Conservation (phyloP, 2,797 vertebrate species). For the Channa striata region DNA sequence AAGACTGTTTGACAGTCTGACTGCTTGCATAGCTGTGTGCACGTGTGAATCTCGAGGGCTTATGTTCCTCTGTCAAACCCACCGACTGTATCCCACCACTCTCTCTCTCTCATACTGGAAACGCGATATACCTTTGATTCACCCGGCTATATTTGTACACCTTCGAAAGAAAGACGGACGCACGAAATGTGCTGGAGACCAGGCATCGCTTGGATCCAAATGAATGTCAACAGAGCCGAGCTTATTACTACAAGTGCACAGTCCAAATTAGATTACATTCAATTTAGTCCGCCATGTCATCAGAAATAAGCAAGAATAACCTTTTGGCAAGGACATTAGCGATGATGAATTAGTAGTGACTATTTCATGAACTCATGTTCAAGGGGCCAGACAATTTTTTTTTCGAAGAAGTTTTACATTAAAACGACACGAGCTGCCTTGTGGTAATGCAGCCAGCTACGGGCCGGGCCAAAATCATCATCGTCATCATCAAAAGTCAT, state of each 20-base stretch:
- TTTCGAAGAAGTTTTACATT: slow-evolving; percentile 55
- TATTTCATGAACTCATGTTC: slow-evolving; percentile 56
- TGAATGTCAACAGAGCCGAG: slow-evolving; percentile 25
- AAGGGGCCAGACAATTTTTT: slow-evolving; percentile 42
- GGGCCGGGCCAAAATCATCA: slow-evolving; percentile 56
- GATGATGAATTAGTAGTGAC: slow-evolving; percentile 63
- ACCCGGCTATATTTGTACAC: slow-evolving; percentile 59
- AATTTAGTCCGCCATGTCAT: slow-evolving; percentile 45
- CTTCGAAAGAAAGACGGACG: slow-evolving; percentile 60
- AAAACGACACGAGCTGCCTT: slow-evolving; percentile 66
- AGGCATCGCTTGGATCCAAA: slow-evolving; percentile 35
- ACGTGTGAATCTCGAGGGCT: slow-evolving; percentile 52
- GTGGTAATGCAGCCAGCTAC: slow-evolving; percentile 54
- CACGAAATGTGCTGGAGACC: slow-evolving; percentile 30
- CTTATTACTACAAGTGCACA: slow-evolving; percentile 42
- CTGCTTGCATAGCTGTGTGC: slow-evolving; percentile 32
- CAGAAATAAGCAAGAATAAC: slow-evolving; percentile 63
- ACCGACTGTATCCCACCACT: slow-evolving; percentile 52
- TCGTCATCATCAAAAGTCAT: slow-evolving; percentile 41
- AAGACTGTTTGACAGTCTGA: slow-evolving; percentile 48
- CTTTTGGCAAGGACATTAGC: slow-evolving; percentile 62
- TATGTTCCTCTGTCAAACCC: slow-evolving; percentile 51
- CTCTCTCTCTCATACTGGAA: slow-evolving; percentile 43
- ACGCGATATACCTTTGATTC: slow-evolving; percentile 64
- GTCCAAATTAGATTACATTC: slow-evolving; percentile 52